Evolutionary conservation across 2,888 invertebrate species (phyloP).

Genomic region (Aphrophora alni): DNA sequence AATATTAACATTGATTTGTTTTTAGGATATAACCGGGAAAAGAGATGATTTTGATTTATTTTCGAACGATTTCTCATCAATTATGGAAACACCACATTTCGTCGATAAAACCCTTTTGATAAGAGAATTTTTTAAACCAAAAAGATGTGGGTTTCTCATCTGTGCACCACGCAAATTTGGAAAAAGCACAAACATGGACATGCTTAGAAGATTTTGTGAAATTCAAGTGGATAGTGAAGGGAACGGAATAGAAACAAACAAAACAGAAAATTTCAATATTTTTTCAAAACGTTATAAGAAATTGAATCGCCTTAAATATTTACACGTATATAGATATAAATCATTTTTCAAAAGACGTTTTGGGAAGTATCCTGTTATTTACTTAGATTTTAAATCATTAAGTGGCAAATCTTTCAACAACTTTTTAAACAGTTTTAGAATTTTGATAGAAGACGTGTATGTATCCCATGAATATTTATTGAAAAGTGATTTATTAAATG

Average conservation of each 20-base stretch:
- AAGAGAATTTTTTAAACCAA: not conserved
- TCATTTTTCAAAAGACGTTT: conserved; percentile 3
- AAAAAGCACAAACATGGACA: conserved; percentile 29
- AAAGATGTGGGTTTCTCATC: not conserved
- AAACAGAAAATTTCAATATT: conserved; percentile 20
- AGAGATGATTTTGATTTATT: too few species aligned
- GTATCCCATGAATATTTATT: not conserved
- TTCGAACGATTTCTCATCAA: too few species aligned
- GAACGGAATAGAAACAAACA: not conserved
- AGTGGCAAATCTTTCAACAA: not conserved
- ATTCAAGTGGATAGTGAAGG: conserved; percentile 9
- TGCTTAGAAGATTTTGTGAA: conserved; percentile 14
- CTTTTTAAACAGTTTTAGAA: not conserved
- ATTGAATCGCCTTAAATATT: not conserved
- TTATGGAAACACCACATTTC: not conserved
- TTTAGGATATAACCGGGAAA: too few species aligned
- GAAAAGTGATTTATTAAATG: not conserved
- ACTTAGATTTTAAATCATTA: not conserved
- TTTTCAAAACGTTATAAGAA: conserved; percentile 15
- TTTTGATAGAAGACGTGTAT: not conserved
- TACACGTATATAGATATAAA: not conserved
- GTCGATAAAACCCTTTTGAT: conserved; percentile 23
- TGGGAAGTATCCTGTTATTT: conserved; percentile 20
- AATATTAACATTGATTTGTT: too few species aligned
- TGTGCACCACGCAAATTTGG: conserved; percentile 13